Evolutionary conservation across 2,113 vertebrate species (phyloP).

Genomic region (Electrona antarctica): DNA sequence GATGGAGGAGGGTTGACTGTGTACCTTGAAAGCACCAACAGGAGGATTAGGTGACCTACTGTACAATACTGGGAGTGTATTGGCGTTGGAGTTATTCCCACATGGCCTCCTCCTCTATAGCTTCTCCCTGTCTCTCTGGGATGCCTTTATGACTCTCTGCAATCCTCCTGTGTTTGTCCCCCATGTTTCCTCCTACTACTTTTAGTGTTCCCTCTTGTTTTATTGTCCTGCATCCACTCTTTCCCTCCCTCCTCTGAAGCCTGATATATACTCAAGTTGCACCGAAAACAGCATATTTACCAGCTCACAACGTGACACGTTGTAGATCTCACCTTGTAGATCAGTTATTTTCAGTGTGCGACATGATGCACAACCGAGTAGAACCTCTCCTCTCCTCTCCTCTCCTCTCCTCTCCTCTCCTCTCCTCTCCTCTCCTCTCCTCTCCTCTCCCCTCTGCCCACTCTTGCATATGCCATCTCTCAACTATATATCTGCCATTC

Average conservation of each 20-base stretch:
- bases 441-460: not conserved
- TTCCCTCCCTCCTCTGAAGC: not conserved
- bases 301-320: too few species aligned
- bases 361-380: too few species aligned
- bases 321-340: too few species aligned
- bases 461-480: not conserved
- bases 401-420: too few species aligned
- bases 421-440: not conserved
- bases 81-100: slow-evolving; percentile 64
- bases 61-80: slow-evolving; percentile 37
- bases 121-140: slow-evolving; percentile 60
- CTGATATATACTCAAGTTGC: too few species aligned
- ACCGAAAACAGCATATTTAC: too few species aligned
- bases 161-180: slow-evolving; percentile 44
- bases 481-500: too few species aligned
- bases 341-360: too few species aligned
- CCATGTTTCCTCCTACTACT: slow-evolving; percentile 52
- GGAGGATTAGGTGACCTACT: too few species aligned
- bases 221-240: not conserved
- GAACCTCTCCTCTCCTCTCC: too few species aligned
- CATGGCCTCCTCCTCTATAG: slow-evolving; percentile 55
- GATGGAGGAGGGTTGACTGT: slow-evolving; percentile 14
- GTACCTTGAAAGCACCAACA: slow-evolving; percentile 61
- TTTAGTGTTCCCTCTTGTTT: not conserved
- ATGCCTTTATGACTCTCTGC: slow-evolving; percentile 63